Evolutionary conservation across 2,797 vertebrate genomes (phyloP), one percentile per base, ranked within the genome.

Genomic region (Tapera naevia): DNA sequence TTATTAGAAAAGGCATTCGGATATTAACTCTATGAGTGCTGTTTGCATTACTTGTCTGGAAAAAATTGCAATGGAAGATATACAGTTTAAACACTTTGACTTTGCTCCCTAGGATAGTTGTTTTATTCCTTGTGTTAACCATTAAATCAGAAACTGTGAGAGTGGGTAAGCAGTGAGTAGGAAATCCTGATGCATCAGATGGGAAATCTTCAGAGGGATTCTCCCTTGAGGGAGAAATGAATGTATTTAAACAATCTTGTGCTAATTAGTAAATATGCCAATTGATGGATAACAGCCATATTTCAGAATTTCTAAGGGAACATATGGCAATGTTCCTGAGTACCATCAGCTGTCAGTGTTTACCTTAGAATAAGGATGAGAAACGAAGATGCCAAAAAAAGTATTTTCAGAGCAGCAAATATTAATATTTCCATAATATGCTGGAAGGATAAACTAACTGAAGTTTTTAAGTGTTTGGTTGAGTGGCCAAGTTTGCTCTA

Each of bases 1-100:
- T 97, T 97, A 97, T 97, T 95, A 96, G 96, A 94, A 94, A 92
- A 95, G 89, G 82, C 74, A 96, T 96, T 96, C 93, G 70, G 23
- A 75, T 93, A 86, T 98, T 96, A 98, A 98, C 97, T 97, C 94
- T 87, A 21, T 33, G 21, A 51, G 65, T 92, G 88, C 95, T 80
- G 92, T 74, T 89, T 56, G 13, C 24, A 13, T 74, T 58, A 28
- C 50, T 81, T 58, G 30, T 60, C 78, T 74, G 66, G 66, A 88
- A 73, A 83, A 95, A 50, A 51, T 35, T 61, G 22, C 37, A 69
- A 57, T 71, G 14, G 30, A 33, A 65, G 73, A 79, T 80, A 54
- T 10, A 74, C 58, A 6, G 81, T 61, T 85, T 71, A 66, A 85
- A 72, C 50, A 6, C 67, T 78, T 96, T 70, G 80, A 85, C 76